Conservation (phyloP, 2,113 vertebrate genomes). For the Solea senegalensis region DNA sequence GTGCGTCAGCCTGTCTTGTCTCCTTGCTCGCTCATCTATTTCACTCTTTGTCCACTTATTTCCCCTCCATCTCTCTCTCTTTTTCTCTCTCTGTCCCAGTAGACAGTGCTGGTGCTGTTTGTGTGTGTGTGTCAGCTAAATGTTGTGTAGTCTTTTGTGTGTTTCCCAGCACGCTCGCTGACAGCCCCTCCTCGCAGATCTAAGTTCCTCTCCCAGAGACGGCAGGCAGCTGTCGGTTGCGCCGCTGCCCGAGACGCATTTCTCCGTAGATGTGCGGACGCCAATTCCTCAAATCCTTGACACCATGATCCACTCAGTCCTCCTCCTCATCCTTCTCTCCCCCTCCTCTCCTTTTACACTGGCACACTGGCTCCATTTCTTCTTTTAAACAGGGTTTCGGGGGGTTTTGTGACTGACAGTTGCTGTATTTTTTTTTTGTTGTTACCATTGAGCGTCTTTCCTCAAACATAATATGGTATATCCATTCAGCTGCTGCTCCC, state of each 20-base stretch:
- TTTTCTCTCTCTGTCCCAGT: conserved; percentile 62
- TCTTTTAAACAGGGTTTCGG: conserved; percentile 17
- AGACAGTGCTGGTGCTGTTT: conserved; percentile 71
- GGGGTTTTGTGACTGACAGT: conserved; percentile 57
- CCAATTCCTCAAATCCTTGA: conserved; percentile 93
- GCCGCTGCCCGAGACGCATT: conserved; percentile 82
- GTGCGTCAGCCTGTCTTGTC: conserved; percentile 68
- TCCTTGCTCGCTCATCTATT: conserved; percentile 68
- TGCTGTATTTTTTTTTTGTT: conserved; percentile 30
- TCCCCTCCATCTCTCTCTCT: conserved; percentile 46
- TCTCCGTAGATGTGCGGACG: conserved; percentile 53
- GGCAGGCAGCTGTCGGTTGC: conserved; percentile 94
- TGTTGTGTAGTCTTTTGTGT: conserved; percentile 84
- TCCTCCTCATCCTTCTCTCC: conserved; percentile 44
- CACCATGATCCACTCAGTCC: conserved; percentile 76
- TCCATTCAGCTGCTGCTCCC: conserved; percentile 89
- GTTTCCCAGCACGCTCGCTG: conserved; percentile 92
- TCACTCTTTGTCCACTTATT: conserved; percentile 75
- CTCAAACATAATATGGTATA: conserved; percentile 53
- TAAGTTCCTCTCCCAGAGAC: conserved; percentile 86
- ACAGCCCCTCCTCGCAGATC: conserved; percentile 94
- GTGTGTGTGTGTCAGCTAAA: conserved; percentile 90
- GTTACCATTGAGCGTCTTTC: conserved; percentile 24
- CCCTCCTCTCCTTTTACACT: conserved; percentile 14
- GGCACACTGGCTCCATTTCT: conserved; percentile 26